phyloP scores from a whole-genome alignment of 1,140 invertebrate genomes.

The Drosophila guanche region DNA sequence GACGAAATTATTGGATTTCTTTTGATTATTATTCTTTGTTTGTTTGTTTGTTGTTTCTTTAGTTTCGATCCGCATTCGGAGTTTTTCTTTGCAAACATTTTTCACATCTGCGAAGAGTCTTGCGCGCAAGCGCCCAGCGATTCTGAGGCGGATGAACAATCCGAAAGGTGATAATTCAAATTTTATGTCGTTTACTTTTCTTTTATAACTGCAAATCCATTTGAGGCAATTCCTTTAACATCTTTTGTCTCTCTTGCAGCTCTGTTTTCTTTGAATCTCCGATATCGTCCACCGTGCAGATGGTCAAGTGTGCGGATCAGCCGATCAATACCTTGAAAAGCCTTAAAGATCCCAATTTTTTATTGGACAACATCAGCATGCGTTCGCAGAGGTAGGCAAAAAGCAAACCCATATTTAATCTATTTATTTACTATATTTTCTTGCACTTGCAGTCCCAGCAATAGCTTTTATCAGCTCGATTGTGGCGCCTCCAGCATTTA shows the following conservation, averaged over 20 bases:
- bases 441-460: slow-evolving; percentile 60
- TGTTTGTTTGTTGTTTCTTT: slow-evolving; percentile 37
- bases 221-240: no score
- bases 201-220: no score
- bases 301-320: slow-evolving; percentile 82
- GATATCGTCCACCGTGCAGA: slow-evolving; percentile 79
- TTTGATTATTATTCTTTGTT: slow-evolving; percentile 27
- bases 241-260: slow-evolving; percentile 25
- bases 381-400: slow-evolving; percentile 67
- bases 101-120: slow-evolving; percentile 82
- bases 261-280: slow-evolving; percentile 56
- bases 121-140: slow-evolving; percentile 56
- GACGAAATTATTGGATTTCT: slow-evolving; percentile 4
- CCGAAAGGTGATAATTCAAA: slow-evolving; percentile 32
- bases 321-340: slow-evolving; percentile 78
- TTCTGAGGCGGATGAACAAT: slow-evolving; percentile 61
- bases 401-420: background rate
- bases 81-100: slow-evolving; percentile 82
- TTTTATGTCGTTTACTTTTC: background rate
- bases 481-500: slow-evolving; percentile 68
- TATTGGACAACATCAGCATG: slow-evolving; percentile 76
- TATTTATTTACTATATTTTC: background rate
- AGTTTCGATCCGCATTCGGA: slow-evolving; percentile 80
- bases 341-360: slow-evolving; percentile 77
- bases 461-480: slow-evolving; percentile 75